Percentiles rank a stretch among this genome's conserved stretches.
Evolutionary conservation across 2,113 vertebrate species (phyloP).

Genomic region (Siniperca chuatsi): DNA sequence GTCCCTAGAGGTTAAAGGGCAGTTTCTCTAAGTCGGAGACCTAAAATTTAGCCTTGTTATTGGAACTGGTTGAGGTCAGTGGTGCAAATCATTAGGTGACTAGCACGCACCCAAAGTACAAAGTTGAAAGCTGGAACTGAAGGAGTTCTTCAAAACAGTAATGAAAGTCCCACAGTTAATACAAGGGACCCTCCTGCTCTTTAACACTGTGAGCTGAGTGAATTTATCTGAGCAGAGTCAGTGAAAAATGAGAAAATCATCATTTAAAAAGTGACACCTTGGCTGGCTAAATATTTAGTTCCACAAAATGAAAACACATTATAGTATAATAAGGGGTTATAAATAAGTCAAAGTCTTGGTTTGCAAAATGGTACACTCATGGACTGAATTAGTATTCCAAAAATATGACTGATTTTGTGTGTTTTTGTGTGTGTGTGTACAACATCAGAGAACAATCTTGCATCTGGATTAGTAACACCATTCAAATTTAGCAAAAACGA

Average conservation of each 20-base stretch:
- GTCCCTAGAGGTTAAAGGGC: constrained; percentile 18
- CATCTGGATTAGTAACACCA: constrained; percentile 4
- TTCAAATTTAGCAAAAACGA: constrained; percentile 16
- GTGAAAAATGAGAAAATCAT: constrained; percentile 19
- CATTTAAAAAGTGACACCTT: constrained; percentile 13
- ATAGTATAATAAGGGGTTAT: not conserved
- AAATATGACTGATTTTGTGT: not conserved
- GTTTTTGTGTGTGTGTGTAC: not conserved
- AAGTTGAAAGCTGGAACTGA: constrained; percentile 29
- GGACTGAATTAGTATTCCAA: not conserved
- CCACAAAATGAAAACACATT: constrained; percentile 18
- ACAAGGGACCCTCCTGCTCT: constrained; percentile 31
- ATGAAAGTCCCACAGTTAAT: constrained; percentile 14
- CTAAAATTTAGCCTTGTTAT: constrained; percentile 34
- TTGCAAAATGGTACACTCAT: not conserved
- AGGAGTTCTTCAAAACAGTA: constrained; percentile 27
- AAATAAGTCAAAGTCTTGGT: not conserved
- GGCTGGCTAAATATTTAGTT: not conserved
- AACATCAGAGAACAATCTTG: constrained; percentile 1
- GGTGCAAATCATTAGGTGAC: constrained; percentile 46
- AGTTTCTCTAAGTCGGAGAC: constrained; percentile 19
- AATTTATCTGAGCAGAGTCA: constrained; percentile 8
- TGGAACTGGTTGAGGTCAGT: constrained; percentile 54
- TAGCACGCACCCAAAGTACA: constrained; percentile 40
- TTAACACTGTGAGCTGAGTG: constrained; percentile 10